A percentile compares a stretch with the other conserved stretches of the same genome.
Conservation (phyloP, 2,888 invertebrate genomes). For the Agrotis ipsilon region DNA sequence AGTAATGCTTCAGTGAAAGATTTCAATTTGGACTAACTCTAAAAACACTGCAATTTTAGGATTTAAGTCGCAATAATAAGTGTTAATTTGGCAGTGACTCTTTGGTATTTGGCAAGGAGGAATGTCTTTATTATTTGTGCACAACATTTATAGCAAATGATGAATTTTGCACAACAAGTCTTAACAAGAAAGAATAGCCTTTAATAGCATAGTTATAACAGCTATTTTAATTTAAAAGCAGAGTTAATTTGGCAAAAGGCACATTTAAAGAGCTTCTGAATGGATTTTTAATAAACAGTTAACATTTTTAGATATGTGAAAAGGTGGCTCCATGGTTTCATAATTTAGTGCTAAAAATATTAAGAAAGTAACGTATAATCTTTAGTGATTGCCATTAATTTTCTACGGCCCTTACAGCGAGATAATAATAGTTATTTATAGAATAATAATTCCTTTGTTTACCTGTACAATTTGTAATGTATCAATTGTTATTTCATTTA, state of each 20-base stretch:
- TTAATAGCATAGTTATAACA: conserved; percentile 19
- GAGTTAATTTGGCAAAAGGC: conserved; percentile 60
- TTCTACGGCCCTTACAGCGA: conserved; percentile 61
- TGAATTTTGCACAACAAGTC: conserved; percentile 21
- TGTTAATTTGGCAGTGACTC: conserved; percentile 55
- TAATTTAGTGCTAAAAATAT: conserved; percentile 1
- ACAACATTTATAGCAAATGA: conserved; percentile 44
- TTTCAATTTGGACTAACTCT: conserved; percentile 26
- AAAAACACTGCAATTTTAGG: conserved; percentile 35
- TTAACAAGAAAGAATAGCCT: conserved; percentile 29
- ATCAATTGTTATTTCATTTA: conserved; percentile 60
- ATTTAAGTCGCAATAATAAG: conserved; percentile 26
- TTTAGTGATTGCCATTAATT: conserved; percentile 30
- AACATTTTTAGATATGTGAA: conserved; percentile 41
- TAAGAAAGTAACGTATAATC: conserved; percentile 10
- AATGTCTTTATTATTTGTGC: conserved; percentile 58
- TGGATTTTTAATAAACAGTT: conserved; percentile 35
- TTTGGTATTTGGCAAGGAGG: conserved; percentile 62
- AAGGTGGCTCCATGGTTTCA: conserved; percentile 32
- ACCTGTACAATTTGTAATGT: conserved; percentile 67
- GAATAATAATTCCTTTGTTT: conserved; percentile 68
- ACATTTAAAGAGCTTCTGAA: conserved; percentile 53
- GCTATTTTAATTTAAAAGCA: conserved; percentile 30
- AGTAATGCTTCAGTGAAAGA: conserved; percentile 38
- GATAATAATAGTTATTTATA: conserved; percentile 60